Evolutionary conservation across 2,797 vertebrate species (phyloP), one percentile per base, ranked within the genome.

Genomic region (Heliangelus exortis): DNA sequence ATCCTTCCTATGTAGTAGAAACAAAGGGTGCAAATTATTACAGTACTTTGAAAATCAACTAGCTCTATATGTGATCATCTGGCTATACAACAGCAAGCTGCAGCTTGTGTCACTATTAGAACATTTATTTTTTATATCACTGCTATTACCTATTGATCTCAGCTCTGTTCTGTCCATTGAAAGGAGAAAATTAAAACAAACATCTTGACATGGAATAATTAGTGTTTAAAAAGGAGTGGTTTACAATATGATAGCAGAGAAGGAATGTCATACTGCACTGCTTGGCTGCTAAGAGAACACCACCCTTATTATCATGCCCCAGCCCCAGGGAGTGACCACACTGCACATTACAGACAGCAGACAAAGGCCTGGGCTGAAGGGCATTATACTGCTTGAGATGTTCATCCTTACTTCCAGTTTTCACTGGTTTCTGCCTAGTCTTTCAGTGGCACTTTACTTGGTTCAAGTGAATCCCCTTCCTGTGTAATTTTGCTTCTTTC

Each of bases 81-180:
- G 47, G 55, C 25, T 41, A 72, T 22, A 48, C 34, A 59, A 15
- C 55, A 82, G 61, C 31, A 87, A 80, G n/a, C 41, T 85, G 36
- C 47, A 78, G 45, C 8, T 53, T 20, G 8, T 20, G 45, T 41
- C 36, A 23, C 20, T 65, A 43, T 10, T 20, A 31, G 36, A 82
- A 65, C 33, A 11, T 0, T 0, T 23, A 31, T 65, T 58, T 73
- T 65, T 43, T 41, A 0, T 15, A 25, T 43, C 39, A 4, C 47
- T 26, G 19, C 10, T 36, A 12, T 1, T 51, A 25, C 10, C 48
- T 63, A 33, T 33, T 50, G 26, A 73, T 50, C 77, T 65, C 50
- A 13, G 21, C 1, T 1, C 6, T 6, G 59, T 43, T 65, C 17
- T 57, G 84, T 68, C 51, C 43, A 26, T 1, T 36, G 15, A 29